phyloP scores from a whole-genome alignment of 2,113 vertebrate species.

The Gymnorhina tibicen region DNA sequence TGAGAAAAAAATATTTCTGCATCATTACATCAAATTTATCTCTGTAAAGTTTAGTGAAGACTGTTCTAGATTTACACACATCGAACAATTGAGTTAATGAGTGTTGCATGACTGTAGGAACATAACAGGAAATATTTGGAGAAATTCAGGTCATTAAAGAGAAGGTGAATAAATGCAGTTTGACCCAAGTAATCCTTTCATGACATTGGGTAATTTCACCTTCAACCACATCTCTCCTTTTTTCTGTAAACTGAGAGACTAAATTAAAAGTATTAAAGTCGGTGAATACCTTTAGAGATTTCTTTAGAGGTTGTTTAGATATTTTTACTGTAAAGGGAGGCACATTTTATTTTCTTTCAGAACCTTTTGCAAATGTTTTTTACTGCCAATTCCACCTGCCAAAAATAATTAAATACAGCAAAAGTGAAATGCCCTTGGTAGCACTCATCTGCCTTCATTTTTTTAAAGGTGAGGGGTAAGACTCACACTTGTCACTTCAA shows the following conservation, averaged over 20 bases:
- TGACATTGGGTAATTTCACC: neutral
- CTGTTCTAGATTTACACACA: neutral
- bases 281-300: neutral
- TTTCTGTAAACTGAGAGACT: neutral
- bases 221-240: neutral
- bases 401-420: neutral
- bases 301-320: neutral
- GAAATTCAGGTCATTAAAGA: neutral
- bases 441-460: neutral
- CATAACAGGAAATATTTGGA: neutral
- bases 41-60: neutral
- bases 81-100: slow-evolving; percentile 19
- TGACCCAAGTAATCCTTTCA: neutral
- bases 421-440: neutral
- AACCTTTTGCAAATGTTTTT: neutral
- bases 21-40: neutral
- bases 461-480: neutral
- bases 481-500: neutral
- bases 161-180: neutral
- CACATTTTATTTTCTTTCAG: neutral
- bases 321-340: neutral
- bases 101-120: neutral
- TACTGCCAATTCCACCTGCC: neutral
- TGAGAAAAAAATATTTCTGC: neutral
- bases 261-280: neutral